These are phyloP conservation scores for Globodera rostochiensis DNA, from an alignment of 1,140 invertebrate species.

Conservation along the genomic window DNA sequence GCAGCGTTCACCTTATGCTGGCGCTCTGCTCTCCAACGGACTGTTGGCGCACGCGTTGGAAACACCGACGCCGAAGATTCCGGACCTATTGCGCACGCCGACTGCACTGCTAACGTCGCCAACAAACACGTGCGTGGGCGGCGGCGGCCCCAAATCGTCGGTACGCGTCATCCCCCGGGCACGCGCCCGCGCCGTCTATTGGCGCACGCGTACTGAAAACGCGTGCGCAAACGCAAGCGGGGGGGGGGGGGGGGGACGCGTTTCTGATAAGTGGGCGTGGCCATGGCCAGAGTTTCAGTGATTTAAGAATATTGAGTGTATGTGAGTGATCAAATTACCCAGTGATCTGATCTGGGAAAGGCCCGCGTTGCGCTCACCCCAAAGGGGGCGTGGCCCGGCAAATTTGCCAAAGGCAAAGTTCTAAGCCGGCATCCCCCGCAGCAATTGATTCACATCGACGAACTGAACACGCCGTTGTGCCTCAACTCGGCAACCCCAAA, in stretches of 20 bases:
- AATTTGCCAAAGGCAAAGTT: background rate
- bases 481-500: slow-evolving; percentile 58
- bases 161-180: background rate
- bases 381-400: background rate
- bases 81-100: slow-evolving; percentile 25
- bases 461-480: slow-evolving; percentile 58
- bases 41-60: slow-evolving; percentile 18
- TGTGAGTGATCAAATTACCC: background rate
- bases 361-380: no score
- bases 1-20: background rate
- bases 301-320: background rate
- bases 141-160: slow-evolving; percentile 17
- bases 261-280: no score
- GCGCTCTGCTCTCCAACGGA: slow-evolving; percentile 21
- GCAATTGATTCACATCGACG: slow-evolving; percentile 47
- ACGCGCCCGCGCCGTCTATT: background rate
- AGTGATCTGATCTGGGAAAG: background rate
- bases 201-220: background rate
- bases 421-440: background rate
- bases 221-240: no score
- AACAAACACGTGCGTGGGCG: background rate
- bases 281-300: no score
- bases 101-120: slow-evolving; percentile 28
- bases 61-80: slow-evolving; percentile 29
- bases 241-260: no score